Conservation (phyloP, 2,113 vertebrate species). For the Heterotilapia buettikoferi region DNA sequence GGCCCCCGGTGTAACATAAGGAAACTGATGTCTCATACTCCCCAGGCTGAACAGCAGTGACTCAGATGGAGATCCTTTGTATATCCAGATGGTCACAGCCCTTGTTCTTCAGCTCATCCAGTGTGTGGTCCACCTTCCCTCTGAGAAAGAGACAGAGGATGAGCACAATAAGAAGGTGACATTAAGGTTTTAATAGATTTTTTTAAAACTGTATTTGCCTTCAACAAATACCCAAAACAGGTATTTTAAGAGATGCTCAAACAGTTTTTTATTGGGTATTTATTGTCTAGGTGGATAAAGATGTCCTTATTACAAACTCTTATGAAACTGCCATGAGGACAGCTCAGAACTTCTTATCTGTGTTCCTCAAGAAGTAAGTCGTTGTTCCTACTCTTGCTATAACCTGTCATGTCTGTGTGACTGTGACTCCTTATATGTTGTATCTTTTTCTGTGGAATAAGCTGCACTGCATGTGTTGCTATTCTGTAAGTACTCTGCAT, state of each 20-base stretch:
- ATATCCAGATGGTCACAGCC: conserved; percentile 98
- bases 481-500: background rate
- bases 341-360: conserved; percentile 96
- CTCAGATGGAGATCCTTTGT: conserved; percentile 84
- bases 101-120: conserved; percentile 97
- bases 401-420: background rate
- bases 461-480: background rate
- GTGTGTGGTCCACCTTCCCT: conserved; percentile 90
- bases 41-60: conserved; percentile 90
- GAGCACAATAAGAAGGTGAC: conserved; percentile 87
- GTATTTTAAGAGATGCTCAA: background rate
- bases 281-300: conserved; percentile 86
- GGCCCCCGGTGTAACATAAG: background rate
- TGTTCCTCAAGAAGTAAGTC: conserved; percentile 97
- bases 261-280: background rate
- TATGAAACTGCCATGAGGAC: conserved; percentile 98
- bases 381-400: background rate
- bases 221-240: background rate
- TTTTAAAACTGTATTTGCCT: background rate
- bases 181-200: background rate
- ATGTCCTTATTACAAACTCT: conserved; percentile 91
- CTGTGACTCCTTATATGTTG: background rate
- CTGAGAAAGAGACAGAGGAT: conserved; percentile 80
- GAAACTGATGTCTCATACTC: background rate
- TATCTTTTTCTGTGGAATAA: background rate